Evolutionary conservation across 2,797 vertebrate genomes (phyloP).

Genomic region (Ibycter americanus): DNA sequence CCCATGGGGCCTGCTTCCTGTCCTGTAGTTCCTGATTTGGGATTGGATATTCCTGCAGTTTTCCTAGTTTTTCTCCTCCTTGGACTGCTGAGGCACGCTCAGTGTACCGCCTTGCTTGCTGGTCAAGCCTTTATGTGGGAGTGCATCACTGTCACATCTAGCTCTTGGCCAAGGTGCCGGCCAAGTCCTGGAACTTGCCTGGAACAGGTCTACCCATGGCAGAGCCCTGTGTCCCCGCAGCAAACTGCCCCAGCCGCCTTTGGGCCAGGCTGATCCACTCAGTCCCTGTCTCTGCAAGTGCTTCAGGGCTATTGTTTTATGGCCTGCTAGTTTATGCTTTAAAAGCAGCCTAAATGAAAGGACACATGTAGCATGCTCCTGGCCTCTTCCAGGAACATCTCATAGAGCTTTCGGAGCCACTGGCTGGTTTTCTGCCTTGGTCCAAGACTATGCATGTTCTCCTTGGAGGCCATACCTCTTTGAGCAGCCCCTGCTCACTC

Average conservation of each 20-base stretch:
- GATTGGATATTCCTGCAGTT: neutral
- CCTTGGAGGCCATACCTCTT: neutral
- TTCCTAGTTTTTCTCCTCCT: neutral
- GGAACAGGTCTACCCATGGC: neutral
- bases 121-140: neutral
- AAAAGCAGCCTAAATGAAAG: neutral
- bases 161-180: neutral
- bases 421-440: neutral
- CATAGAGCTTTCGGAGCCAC: fast-evolving
- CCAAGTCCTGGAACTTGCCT: neutral
- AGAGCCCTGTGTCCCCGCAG: neutral
- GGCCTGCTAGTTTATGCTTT: too few species aligned
- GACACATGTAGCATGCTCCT: neutral
- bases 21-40: neutral
- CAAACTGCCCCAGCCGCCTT: fast-evolving
- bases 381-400: neutral
- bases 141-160: fast-evolving
- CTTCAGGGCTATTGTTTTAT: neutral
- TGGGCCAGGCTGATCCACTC: neutral
- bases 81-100: neutral
- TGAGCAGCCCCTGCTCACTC: neutral
- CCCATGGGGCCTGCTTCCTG: neutral
- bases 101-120: neutral
- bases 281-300: neutral
- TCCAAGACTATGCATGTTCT: fast-evolving